These are phyloP conservation scores for Mythimna pallens DNA, from an alignment of 2,888 invertebrate species.

Conservation along the genomic window DNA sequence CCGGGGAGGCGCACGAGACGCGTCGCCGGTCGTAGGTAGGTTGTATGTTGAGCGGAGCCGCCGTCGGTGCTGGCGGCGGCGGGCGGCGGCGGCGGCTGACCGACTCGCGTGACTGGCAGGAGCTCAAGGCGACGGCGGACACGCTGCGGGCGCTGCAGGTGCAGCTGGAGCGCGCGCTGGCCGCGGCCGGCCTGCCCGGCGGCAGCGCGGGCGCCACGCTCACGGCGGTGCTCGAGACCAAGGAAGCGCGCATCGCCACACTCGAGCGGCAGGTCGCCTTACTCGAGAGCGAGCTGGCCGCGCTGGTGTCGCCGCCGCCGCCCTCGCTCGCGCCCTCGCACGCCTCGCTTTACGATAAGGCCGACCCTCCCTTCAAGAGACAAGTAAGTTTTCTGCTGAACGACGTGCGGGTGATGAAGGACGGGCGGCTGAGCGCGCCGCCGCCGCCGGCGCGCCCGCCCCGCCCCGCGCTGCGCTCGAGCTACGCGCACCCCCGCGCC, in stretches of 20 bases:
- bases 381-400: conserved; percentile 96
- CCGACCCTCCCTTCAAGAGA: conserved; percentile 93
- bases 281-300: conserved; percentile 94
- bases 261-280: conserved; percentile 96
- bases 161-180: conserved; percentile 94
- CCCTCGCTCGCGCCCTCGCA: conserved; percentile 89
- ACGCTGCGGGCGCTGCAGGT: conserved; percentile 95
- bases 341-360: conserved; percentile 92
- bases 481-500: conserved; percentile 71
- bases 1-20: conserved; percentile 77
- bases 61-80: conserved; percentile 75
- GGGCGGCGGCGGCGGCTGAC: conserved; percentile 84
- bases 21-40: conserved; percentile 78
- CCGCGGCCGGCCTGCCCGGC: conserved; percentile 91
- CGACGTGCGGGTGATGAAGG: conserved; percentile 95
- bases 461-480: conserved; percentile 73
- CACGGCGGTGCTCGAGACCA: conserved; percentile 95
- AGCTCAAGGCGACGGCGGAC: conserved; percentile 96
- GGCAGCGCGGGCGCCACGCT: conserved; percentile 92
- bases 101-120: conserved; percentile 91
- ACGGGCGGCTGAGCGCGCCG: conserved; percentile 90
- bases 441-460: conserved; percentile 76
- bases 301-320: conserved; percentile 88
- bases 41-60: conserved; percentile 76
- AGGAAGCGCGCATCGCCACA: conserved; percentile 96